phyloP scores from a whole-genome alignment of 2,113 vertebrate genomes.

The Pterocles gutturalis region DNA sequence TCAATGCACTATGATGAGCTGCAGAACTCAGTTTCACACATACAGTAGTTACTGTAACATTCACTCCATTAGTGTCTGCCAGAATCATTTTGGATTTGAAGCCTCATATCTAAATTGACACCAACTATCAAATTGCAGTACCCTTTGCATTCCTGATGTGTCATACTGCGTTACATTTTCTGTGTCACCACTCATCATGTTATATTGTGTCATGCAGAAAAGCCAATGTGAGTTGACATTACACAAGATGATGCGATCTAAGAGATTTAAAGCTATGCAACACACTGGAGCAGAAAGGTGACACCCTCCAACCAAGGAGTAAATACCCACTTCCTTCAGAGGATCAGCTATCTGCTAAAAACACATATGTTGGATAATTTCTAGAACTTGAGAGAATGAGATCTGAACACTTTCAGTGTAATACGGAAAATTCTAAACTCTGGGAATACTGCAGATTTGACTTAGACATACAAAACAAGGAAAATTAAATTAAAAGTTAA shows the following conservation, averaged over 20 bases:
- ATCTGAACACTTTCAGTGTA: background rate
- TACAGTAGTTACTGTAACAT: conserved; percentile 23
- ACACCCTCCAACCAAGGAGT: conserved; percentile 32
- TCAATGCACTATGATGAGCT: background rate
- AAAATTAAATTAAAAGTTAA: background rate
- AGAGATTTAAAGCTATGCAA: conserved; percentile 50
- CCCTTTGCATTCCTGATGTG: conserved; percentile 69
- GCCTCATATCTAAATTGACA: conserved; percentile 74
- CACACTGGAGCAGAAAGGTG: conserved; percentile 57
- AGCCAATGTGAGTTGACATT: conserved; percentile 68
- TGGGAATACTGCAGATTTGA: background rate
- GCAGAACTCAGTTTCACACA: conserved; percentile 45
- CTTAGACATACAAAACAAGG: background rate
- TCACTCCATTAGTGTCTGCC: conserved; percentile 74
- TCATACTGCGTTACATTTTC: conserved; percentile 74
- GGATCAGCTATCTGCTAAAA: conserved; percentile 26
- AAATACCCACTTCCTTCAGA: conserved; percentile 52
- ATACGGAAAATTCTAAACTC: background rate
- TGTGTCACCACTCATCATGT: conserved; percentile 71
- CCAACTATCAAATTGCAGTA: conserved; percentile 61
- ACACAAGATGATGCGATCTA: conserved; percentile 55
- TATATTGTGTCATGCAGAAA: conserved; percentile 63
- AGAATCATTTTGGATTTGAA: conserved; percentile 71
- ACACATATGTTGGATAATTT: background rate
- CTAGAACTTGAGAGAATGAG: background rate